Base-by-base conservation (phyloP, 2,888 invertebrate genomes). In the Congeria kusceri region DNA sequence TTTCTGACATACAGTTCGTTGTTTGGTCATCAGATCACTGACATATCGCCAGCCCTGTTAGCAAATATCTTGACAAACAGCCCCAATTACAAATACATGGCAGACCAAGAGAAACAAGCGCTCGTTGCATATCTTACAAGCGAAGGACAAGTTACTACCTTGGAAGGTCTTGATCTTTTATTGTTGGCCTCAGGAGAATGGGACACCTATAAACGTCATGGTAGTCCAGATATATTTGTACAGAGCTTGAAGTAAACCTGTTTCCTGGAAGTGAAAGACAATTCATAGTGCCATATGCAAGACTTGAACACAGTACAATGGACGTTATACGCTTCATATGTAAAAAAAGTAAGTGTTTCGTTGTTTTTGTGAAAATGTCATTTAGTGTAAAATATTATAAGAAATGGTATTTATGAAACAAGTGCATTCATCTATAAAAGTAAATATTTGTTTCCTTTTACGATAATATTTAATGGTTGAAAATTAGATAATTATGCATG, bases 191-290 rank as follows among this genome's bases (percentile, higher is more conserved):
- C 68, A 61, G 76, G 77, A 1, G n/a, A 47, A 3, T 83, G 70
- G 64, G 65, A 46, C 13, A 32, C 25, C n/a, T 83, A 83, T 47
- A 57, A 53, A 25, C 53, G 15, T 23, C 61, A 23, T 5, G 23
- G 15, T 20, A 29, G 47, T 11, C 0, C 46, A 1, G 74, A 15
- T 77, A 69, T 20, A 13, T 74, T 18, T 74, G 68, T 20, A 32
- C 46, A n/a, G 62, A 64, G 44, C 49, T 44, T 59, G 65, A 44
- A 32, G 49, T 56, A 20, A 53, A 47, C 27, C 39, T 84, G 28
- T 67, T 84, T 56, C 80, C 77, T n/a, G 80, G 82, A 4, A 64
- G 70, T 25, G 78, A 82, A 20, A 58, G 76, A 9, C 29, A 13
- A 1, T 32, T 81, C 11, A 47, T 81, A 11, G 5, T 39, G 56